Percentiles rank a stretch among this genome's conserved stretches.
phyloP scores from a whole-genome alignment of 2,113 vertebrate genomes.

The Silurus asotus region DNA sequence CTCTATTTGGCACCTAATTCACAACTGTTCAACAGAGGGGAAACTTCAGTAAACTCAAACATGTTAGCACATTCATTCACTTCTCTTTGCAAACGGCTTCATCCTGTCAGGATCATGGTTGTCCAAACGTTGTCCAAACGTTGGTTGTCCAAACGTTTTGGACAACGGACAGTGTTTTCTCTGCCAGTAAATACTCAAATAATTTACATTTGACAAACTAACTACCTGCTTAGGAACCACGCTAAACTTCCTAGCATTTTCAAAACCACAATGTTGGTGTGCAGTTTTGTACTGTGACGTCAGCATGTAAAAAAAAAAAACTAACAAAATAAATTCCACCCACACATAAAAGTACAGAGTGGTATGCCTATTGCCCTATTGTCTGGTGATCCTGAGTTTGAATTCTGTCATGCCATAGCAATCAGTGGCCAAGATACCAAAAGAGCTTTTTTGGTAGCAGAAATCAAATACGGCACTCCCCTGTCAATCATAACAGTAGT shows the following conservation, averaged over 20 bases:
- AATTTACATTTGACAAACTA: not conserved
- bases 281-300: not conserved
- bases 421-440: not conserved
- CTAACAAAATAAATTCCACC: no score
- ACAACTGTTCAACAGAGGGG: not conserved
- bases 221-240: not conserved
- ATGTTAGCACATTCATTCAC: not conserved
- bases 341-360: not conserved
- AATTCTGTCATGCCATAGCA: not conserved
- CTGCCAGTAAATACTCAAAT: not conserved
- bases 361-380: no score
- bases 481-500: not conserved
- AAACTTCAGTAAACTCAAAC: not conserved
- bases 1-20: not conserved
- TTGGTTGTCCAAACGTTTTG: not conserved
- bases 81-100: not conserved
- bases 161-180: no score
- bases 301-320: not conserved
- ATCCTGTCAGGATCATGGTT: not conserved
- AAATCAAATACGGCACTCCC: not conserved
- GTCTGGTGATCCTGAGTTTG: not conserved
- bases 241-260: not conserved
- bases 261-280: not conserved
- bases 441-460: not conserved
- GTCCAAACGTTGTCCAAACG: not conserved